Percentiles rank a stretch among this genome's conserved stretches.
Evolutionary conservation across 2,888 invertebrate genomes (phyloP).

Genomic region (Drosophila histrio): DNA sequence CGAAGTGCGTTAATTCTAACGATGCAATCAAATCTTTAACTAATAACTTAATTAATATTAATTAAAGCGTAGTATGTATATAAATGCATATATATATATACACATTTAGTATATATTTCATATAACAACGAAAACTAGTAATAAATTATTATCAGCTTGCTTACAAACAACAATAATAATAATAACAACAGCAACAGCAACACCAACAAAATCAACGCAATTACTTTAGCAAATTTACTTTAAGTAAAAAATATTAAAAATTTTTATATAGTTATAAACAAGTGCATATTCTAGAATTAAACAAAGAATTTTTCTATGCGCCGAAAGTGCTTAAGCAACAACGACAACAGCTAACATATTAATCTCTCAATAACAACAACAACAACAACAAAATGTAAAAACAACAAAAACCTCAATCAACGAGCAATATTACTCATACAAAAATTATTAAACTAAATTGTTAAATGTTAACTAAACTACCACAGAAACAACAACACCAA

Average conservation of each 20-base stretch:
- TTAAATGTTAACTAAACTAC: constrained; percentile 64
- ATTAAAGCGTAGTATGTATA: constrained; percentile 17
- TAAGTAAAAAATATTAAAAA: constrained; percentile 35
- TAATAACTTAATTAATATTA: constrained; percentile 31
- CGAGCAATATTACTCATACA: constrained; percentile 69
- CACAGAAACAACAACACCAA: constrained; percentile 43
- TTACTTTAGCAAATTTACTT: constrained; percentile 75
- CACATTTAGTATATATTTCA: constrained; percentile 61
- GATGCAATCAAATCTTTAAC: constrained; percentile 70
- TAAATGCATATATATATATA: constrained; percentile 21
- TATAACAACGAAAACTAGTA: constrained; percentile 51
- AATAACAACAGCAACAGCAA: constrained; percentile 21
- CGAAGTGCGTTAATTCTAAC: constrained; percentile 67
- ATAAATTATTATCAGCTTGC: constrained; percentile 43
- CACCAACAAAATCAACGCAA: constrained; percentile 56
- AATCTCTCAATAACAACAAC: constrained; percentile 16
- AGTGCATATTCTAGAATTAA: constrained; percentile 36
- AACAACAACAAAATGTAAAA: constrained; percentile 45
- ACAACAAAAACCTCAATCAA: constrained; percentile 56
- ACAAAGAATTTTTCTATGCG: constrained; percentile 56
- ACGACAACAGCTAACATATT: constrained; percentile 30
- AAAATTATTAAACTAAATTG: constrained; percentile 50
- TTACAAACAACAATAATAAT: too few species aligned
- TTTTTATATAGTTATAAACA: constrained; percentile 10
- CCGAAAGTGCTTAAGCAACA: constrained; percentile 71